Conservation (phyloP, 1,140 invertebrate genomes). For the Oscheius sp. region DNA sequence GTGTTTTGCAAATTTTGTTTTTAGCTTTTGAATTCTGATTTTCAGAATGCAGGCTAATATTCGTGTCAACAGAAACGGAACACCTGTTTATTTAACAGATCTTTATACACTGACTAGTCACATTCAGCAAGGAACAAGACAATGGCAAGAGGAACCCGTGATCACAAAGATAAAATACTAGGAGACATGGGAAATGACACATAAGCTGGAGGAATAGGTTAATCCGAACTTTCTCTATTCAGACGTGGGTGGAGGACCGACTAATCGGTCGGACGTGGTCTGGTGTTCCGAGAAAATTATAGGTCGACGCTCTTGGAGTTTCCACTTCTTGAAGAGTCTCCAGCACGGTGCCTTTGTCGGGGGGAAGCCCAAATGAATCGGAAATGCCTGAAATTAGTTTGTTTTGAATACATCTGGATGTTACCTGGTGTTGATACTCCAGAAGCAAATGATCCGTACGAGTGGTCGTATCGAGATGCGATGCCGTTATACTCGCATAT, state of each 20-base stretch:
- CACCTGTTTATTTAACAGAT: not conserved
- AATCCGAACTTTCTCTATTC: too few species aligned
- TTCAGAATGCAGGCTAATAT: too few species aligned
- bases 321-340: conserved; percentile 50
- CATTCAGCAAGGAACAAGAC: conserved; percentile 1
- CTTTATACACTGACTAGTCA: conserved; percentile 23
- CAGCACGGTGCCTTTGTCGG: conserved; percentile 40
- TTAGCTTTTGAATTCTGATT: too few species aligned
- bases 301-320: conserved; percentile 48
- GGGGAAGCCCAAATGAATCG: conserved; percentile 13
- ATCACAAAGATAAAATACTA: not conserved
- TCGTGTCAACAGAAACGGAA: not conserved
- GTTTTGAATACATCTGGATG: not conserved
- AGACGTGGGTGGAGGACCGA: conserved; percentile 50
- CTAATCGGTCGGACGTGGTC: conserved; percentile 43
- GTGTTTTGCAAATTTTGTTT: too few species aligned
- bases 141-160: not conserved
- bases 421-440: conserved; percentile 34
- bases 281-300: conserved; percentile 25
- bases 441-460: conserved; percentile 42
- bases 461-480: conserved; percentile 35
- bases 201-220: not conserved
- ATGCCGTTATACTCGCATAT: conserved; percentile 23
- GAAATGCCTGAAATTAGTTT: conserved; percentile 22
- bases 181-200: conserved; percentile 21